Percentiles rank a stretch among this genome's conserved stretches.
phyloP scores from a whole-genome alignment of 1,140 invertebrate species.

The Drosophila asahinai region DNA sequence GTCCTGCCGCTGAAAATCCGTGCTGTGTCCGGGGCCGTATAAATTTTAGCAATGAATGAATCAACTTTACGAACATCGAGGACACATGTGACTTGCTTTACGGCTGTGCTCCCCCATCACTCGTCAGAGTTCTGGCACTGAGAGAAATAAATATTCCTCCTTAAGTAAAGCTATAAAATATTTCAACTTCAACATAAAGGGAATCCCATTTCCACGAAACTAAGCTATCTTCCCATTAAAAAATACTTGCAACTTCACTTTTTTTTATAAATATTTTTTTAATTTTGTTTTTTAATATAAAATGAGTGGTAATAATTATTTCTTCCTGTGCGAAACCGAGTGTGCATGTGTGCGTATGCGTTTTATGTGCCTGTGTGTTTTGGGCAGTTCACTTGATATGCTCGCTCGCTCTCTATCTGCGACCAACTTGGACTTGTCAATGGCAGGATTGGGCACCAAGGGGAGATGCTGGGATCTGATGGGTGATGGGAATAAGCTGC shows the following conservation, averaged over 20 bases:
- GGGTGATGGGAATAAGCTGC: constrained; percentile 59
- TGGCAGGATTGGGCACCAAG: constrained; percentile 41
- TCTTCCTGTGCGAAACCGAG: not conserved
- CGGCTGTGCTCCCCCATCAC: constrained; percentile 23
- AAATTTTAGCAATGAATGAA: constrained; percentile 79
- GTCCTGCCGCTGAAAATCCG: constrained; percentile 45
- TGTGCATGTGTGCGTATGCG: constrained; percentile 18
- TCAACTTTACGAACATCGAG: constrained; percentile 77
- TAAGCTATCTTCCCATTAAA: not conserved
- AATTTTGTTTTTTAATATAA: no score
- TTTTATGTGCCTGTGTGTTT: constrained; percentile 56
- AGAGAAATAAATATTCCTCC: not conserved
- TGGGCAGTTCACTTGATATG: constrained; percentile 75
- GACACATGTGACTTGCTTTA: constrained; percentile 73
- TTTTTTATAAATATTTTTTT: no score
- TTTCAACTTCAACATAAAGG: not conserved
- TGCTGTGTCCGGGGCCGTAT: constrained; percentile 57
- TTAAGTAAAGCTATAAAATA: not conserved
- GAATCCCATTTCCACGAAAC: no score
- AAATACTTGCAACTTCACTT: not conserved
- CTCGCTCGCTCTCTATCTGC: constrained; percentile 35
- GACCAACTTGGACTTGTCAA: constrained; percentile 76
- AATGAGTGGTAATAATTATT: not conserved
- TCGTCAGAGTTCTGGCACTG: constrained; percentile 16
- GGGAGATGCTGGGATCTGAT: not conserved